A percentile compares a stretch with the other conserved stretches of the same genome.
Conservation (phyloP, 2,113 vertebrate species). For the Chaetura pelagica region DNA sequence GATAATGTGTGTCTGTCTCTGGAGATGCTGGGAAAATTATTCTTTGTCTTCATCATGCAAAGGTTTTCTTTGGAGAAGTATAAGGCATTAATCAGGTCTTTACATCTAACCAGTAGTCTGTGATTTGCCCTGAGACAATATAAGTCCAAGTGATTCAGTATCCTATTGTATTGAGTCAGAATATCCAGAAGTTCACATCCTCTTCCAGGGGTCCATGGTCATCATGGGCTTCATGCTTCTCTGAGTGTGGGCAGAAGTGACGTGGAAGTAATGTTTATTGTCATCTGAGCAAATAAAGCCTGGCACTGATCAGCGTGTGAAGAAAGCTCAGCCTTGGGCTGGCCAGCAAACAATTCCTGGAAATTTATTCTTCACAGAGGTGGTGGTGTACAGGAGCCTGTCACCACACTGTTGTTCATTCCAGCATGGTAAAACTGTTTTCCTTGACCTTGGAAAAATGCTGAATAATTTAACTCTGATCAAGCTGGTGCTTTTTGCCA, state of each 20-base stretch:
- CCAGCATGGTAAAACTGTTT: not conserved
- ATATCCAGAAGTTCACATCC: not conserved
- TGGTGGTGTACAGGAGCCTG: not conserved
- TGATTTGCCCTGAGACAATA: not conserved
- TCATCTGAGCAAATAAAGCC: not conserved
- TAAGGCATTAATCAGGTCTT: not conserved
- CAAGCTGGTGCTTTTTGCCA: not conserved
- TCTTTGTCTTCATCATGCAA: not conserved
- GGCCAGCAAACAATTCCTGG: not conserved
- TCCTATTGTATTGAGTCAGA: not conserved
- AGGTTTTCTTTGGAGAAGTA: not conserved
- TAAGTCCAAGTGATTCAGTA: not conserved
- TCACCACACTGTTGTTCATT: not conserved
- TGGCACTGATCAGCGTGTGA: not conserved
- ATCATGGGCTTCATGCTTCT: not conserved
- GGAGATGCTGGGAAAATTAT: not conserved
- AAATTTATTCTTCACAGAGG: not conserved
- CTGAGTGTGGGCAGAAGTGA: not conserved
- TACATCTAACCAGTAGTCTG: not conserved
- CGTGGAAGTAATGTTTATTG: accelerated
- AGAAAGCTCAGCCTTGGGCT: not conserved
- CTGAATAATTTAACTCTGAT: not conserved
- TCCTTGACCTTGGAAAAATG: not conserved
- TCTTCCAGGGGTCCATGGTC: not conserved
- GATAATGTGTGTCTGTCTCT: not conserved